Evolutionary conservation across 1,140 invertebrate species (phyloP).

Genomic region (Drosophila pectinifera): DNA sequence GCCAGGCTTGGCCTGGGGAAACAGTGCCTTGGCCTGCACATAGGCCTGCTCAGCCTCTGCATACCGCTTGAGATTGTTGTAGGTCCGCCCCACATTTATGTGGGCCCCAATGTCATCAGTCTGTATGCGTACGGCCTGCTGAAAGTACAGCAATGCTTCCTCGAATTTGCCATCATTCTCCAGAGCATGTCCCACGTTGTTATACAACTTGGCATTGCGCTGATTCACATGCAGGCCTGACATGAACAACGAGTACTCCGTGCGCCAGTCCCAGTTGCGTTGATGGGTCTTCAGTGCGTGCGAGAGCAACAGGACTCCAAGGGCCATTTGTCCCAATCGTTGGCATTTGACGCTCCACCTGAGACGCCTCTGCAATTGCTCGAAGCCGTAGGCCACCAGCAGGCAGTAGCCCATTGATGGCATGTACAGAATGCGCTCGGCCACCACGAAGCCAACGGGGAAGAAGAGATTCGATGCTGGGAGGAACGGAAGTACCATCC

Average conservation of each 20-base stretch:
- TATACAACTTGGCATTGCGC: slow-evolving; percentile 97
- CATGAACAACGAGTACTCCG: slow-evolving; percentile 97
- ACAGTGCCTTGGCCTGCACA: slow-evolving; percentile 93
- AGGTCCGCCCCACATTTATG: slow-evolving; percentile 98
- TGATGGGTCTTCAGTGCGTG: slow-evolving; percentile 93
- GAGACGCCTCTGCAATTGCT: slow-evolving; percentile 72
- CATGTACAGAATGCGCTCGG: slow-evolving; percentile 97
- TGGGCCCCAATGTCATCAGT: slow-evolving; percentile 98
- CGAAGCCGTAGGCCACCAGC: slow-evolving; percentile 93
- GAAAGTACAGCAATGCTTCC: slow-evolving; percentile 96
- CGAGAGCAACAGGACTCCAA: slow-evolving; percentile 89
- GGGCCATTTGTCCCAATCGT: slow-evolving; percentile 86
- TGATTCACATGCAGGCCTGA: slow-evolving; percentile 95
- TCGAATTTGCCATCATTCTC: slow-evolving; percentile 93
- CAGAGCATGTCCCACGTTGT: slow-evolving; percentile 98
- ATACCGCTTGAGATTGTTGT: slow-evolving; percentile 96
- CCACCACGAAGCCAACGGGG: slow-evolving; percentile 98
- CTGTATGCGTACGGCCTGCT: slow-evolving; percentile 96
- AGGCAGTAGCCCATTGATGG: slow-evolving; percentile 99
- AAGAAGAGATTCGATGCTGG: slow-evolving; percentile 99
- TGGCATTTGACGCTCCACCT: slow-evolving; percentile 44
- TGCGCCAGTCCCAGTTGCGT: slow-evolving; percentile 96
- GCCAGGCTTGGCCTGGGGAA: slow-evolving; percentile 96
- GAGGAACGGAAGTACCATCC: slow-evolving; percentile 95
- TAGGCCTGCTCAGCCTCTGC: slow-evolving; percentile 97